These are phyloP conservation scores for Hystrix brachyura DNA, from an alignment of 2,113 vertebrate species.

Conservation along the genomic window DNA sequence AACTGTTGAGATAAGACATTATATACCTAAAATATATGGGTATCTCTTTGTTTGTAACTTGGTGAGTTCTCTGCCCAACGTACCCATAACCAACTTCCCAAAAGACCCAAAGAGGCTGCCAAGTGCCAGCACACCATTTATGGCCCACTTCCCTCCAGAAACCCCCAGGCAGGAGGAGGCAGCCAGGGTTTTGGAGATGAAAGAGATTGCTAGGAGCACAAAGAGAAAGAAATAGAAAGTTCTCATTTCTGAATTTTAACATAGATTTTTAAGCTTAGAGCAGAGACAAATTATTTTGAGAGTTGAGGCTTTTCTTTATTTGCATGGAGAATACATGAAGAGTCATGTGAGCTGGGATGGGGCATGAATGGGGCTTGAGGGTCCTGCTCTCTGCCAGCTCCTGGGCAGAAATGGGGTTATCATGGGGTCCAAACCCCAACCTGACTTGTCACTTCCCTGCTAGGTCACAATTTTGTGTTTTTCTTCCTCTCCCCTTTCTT, in stretches of 20 bases:
- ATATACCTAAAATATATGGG: not conserved
- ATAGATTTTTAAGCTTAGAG: conserved; percentile 36
- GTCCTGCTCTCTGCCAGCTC: not conserved
- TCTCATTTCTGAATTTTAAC: conserved; percentile 35
- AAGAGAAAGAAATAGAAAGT: conserved; percentile 30
- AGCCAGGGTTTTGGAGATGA: not conserved
- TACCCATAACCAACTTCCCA: not conserved
- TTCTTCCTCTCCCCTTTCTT: not conserved
- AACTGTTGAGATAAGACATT: not conserved
- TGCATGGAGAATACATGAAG: not conserved
- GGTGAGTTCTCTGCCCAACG: not conserved
- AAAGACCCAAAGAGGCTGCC: not conserved
- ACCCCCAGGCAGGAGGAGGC: not conserved
- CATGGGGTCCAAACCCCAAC: not conserved
- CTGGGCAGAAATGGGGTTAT: not conserved
- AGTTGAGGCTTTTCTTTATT: not conserved
- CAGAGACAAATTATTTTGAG: not conserved
- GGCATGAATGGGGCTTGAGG: not conserved
- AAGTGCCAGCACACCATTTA: not conserved
- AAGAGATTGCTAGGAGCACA: not conserved
- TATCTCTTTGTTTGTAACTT: not conserved
- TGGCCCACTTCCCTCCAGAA: not conserved
- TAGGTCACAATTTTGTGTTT: not conserved
- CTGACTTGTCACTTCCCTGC: not conserved
- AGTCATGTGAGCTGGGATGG: not conserved